Percentiles rank a stretch among this genome's conserved stretches.
These are phyloP conservation scores for Halichondria panicea DNA, from an alignment of 37 sponge, comb jelly and placozoan species.

Conservation along the genomic window DNA sequence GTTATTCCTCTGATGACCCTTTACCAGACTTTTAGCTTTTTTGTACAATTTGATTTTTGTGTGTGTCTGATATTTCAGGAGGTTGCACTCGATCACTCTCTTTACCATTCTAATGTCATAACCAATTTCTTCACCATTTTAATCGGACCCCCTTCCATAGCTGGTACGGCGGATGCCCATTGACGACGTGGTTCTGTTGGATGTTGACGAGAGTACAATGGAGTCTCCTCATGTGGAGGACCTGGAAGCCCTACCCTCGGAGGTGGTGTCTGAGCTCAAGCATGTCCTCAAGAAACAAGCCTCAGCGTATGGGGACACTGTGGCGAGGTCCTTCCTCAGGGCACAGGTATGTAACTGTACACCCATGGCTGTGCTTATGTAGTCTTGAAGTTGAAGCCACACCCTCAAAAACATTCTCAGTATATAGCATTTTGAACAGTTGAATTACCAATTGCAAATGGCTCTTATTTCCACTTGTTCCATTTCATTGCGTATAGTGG, in stretches of 20 bases:
- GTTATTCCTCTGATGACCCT: too few species aligned
- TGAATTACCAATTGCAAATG: too few species aligned
- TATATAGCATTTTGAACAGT: too few species aligned
- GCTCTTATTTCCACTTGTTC: too few species aligned
- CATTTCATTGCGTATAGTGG: too few species aligned
- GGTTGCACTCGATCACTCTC: background rate
- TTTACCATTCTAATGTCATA: background rate
- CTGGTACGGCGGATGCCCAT: slow-evolving; percentile 47
- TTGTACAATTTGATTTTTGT: background rate
- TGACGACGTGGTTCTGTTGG: slow-evolving; percentile 80
- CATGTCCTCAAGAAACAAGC: slow-evolving; percentile 78
- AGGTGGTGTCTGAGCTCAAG: slow-evolving; percentile 53
- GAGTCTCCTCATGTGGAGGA: slow-evolving; percentile 60
- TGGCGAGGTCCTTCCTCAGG: slow-evolving; percentile 52
- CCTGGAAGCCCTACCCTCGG: slow-evolving; percentile 24
- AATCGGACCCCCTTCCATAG: background rate
- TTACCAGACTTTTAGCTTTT: too few species aligned
- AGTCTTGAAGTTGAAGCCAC: too few species aligned
- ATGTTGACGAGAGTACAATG: slow-evolving; percentile 66
- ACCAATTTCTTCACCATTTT: background rate
- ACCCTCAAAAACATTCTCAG: too few species aligned
- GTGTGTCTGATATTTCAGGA: background rate
- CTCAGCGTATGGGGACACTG: slow-evolving; percentile 65
- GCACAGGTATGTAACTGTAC: too few species aligned
- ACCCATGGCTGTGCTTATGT: too few species aligned